Evolutionary conservation across 2,797 vertebrate genomes (phyloP).

Genomic region (Leptatherina wallacei): DNA sequence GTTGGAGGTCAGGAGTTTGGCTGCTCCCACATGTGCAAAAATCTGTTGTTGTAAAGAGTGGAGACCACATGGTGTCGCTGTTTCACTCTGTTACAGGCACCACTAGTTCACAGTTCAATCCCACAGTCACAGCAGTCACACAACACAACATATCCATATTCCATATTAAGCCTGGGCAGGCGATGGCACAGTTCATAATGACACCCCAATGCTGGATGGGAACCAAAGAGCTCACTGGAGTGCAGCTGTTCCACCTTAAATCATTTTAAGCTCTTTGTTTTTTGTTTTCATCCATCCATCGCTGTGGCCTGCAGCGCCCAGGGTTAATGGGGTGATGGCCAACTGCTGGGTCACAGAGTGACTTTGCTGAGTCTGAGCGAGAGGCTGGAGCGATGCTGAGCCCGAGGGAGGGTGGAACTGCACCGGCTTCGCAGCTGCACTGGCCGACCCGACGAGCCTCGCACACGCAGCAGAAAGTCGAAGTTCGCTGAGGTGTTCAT

Average conservation of each 20-base stretch:
- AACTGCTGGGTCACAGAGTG: conserved; percentile 79
- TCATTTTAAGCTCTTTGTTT: conserved; percentile 16
- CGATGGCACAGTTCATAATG: conserved; percentile 37
- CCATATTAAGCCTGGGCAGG: conserved; percentile 34
- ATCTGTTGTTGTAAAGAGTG: conserved; percentile 56
- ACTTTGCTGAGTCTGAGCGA: conserved; percentile 89
- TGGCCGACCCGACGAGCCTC: conserved; percentile 70
- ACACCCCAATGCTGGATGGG: conserved; percentile 11
- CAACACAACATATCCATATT: conserved; percentile 35
- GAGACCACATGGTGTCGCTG: conserved; percentile 60
- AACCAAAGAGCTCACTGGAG: conserved; percentile 12
- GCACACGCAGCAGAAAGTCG: conserved; percentile 90
- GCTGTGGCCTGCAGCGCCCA: conserved; percentile 7
- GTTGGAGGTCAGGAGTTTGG: conserved; percentile 72
- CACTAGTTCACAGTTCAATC: conserved; percentile 40
- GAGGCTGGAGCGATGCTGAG: conserved; percentile 84
- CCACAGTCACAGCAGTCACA: conserved; percentile 61
- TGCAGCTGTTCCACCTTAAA: conserved; percentile 14
- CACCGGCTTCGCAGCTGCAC: conserved; percentile 86
- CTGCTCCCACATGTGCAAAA: conserved; percentile 79
- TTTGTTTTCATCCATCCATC: conserved; percentile 14
- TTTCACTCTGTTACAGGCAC: conserved; percentile 58
- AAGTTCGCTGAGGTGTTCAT: conserved; percentile 95
- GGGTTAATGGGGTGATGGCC: conserved; percentile 34
- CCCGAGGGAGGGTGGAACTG: conserved; percentile 85